A percentile compares a stretch with the other conserved stretches of the same genome.
Evolutionary conservation across 2,797 vertebrate genomes (phyloP).

Genomic region (Ambastaia sidthimunki): DNA sequence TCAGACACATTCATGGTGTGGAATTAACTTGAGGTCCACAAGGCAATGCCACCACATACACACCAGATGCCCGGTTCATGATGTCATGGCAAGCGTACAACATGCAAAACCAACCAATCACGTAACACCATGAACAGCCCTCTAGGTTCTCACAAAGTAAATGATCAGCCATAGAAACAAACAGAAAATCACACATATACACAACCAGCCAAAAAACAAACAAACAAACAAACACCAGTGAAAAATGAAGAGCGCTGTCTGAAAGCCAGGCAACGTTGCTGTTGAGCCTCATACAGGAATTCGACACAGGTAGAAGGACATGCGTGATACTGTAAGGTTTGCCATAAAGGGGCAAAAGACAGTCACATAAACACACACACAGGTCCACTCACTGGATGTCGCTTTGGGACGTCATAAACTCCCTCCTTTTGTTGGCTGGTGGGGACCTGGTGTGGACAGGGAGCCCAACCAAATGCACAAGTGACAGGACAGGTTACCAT

Average conservation of each 20-base stretch:
- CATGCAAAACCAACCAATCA: slow-evolving; percentile 59
- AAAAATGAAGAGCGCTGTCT: slow-evolving; percentile 2
- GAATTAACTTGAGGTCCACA: slow-evolving; percentile 34
- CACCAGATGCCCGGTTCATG: slow-evolving; percentile 53
- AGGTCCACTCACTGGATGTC: slow-evolving; percentile 99
- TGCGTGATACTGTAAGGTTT: slow-evolving; percentile 75
- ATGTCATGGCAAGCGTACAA: slow-evolving; percentile 52
- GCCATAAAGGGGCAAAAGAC: slow-evolving; percentile 77
- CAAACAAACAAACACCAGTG: slow-evolving; percentile 14
- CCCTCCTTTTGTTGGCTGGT: slow-evolving; percentile 99
- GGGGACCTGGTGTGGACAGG: slow-evolving; percentile 86
- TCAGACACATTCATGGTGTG: slow-evolving; percentile 32
- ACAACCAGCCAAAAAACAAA: slow-evolving; percentile 32
- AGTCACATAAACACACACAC: slow-evolving; percentile 65
- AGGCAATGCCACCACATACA: slow-evolving; percentile 18
- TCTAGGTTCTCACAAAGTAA: slow-evolving; percentile 47
- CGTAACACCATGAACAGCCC: slow-evolving; percentile 29
- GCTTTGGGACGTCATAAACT: slow-evolving; percentile 99
- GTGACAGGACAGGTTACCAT: slow-evolving; percentile 65
- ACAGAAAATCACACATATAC: slow-evolving; percentile 35
- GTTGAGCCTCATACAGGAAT: slow-evolving; percentile 9
- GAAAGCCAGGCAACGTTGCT: slow-evolving; percentile 23
- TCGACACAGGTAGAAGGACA: slow-evolving; percentile 2
- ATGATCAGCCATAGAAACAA: slow-evolving; percentile 41
- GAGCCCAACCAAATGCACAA: slow-evolving; percentile 70